These are phyloP conservation scores for Pomacea maculata DNA, from an alignment of 1,140 invertebrate species.

Conservation along the genomic window DNA sequence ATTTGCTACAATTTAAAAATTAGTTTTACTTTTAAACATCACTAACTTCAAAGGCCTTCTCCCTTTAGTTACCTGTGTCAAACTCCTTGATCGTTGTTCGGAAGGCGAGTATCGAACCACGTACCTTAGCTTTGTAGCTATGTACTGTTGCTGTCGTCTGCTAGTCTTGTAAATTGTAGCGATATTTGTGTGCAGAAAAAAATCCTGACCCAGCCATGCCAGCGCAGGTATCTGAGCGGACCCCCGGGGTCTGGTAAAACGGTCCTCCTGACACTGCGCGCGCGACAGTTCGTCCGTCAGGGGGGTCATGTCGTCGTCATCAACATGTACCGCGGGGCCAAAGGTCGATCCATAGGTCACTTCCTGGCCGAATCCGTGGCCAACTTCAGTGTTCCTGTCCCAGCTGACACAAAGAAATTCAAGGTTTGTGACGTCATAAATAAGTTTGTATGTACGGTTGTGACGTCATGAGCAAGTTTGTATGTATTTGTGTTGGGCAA, in stretches of 20 bases:
- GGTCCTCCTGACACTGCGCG: slow-evolving; percentile 25
- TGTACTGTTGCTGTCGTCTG: background rate
- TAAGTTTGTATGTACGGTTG: too few relatives aligned
- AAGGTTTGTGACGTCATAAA: too few relatives aligned
- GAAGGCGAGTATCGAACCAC: too few relatives aligned
- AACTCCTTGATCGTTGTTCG: background rate
- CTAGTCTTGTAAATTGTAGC: too few relatives aligned
- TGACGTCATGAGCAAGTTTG: too few relatives aligned
- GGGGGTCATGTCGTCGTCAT: slow-evolving; percentile 23
- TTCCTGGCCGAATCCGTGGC: slow-evolving; percentile 15
- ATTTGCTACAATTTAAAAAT: too few relatives aligned
- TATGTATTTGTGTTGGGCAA: background rate
- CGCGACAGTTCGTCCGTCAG: slow-evolving; percentile 24
- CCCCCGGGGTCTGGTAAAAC: slow-evolving; percentile 36
- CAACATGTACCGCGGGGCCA: slow-evolving; percentile 34
- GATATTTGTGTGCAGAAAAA: background rate
- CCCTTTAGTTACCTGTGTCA: background rate
- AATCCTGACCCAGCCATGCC: slow-evolving; percentile 1
- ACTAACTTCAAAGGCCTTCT: background rate
- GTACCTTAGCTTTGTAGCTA: too few relatives aligned
- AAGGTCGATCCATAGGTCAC: slow-evolving; percentile 29
- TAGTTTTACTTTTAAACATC: background rate
- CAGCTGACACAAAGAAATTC: too few relatives aligned
- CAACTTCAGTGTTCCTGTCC: background rate
- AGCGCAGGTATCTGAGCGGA: slow-evolving; percentile 27